Evolutionary conservation across 2,797 vertebrate genomes (phyloP), one percentile per base, ranked within the genome.

Genomic region (Malacoctenus gilli): DNA sequence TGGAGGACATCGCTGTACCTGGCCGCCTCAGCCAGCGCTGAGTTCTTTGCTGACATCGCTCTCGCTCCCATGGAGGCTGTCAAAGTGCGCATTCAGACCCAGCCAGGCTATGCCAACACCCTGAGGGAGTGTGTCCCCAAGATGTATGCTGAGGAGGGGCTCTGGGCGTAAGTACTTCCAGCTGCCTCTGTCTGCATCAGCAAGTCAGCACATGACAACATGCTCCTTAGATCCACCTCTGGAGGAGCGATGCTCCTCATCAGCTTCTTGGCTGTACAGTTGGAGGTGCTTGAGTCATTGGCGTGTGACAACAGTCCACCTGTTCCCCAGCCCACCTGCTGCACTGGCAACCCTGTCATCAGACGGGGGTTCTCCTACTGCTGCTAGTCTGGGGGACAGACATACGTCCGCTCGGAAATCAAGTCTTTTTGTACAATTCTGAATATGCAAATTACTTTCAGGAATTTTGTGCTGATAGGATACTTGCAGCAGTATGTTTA

Each of bases 21-120:
- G 84, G 96, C 94, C 5, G 92, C 97, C 31, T 99, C 97, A 71
- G 96, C 97, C 89, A 98, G 96, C 5, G 96, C 96, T 0, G 96
- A 98, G 84, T 99, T 98, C 90, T 98, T 98, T 53, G 96, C 96
- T 1, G 96, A 98, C 87, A 95, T 99, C 46, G 97, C 97, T 66
- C 91, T 98, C 90, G 93, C 95, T 91, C 96, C 96, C 78, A 98
- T 98, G 96, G 97, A 99, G 92, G 96, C 97, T 77, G 92, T 89
- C 57, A 99, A 99, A 86, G 96, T 98, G 39, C 94, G 95, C 48
- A 97, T 99, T 85, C 97, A 99, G 87, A 99, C 95, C n/a, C 92
- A 97, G 64, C 95, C 97, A 0, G 96, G 97, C 22, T 99, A 95
- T 16, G 96, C 96, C 1, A 98, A 95, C 89, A 98, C 92, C 49